These are phyloP conservation scores for Bergia sp. DNA, from an alignment of 92 coral and sea anemone genomes.

Conservation along the genomic window DNA sequence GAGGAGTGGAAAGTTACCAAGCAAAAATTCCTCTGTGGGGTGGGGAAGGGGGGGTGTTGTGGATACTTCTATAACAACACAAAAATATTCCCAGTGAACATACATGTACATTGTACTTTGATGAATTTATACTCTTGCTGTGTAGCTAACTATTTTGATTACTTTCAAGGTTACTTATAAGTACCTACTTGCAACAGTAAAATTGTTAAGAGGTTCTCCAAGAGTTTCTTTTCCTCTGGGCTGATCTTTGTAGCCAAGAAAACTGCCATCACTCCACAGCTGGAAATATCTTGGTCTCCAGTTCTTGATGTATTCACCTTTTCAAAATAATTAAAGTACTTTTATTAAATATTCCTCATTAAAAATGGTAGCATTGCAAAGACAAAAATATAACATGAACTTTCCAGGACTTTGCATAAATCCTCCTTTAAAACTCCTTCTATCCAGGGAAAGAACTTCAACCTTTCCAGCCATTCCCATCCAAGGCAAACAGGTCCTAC, in stretches of 20 bases:
- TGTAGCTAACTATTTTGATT: too few relatives aligned
- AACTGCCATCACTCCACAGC: constrained; percentile 98
- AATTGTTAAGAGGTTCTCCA: constrained; percentile 90
- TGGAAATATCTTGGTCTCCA: constrained; percentile 97
- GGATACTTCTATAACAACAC: too few relatives aligned
- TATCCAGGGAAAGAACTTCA: too few relatives aligned
- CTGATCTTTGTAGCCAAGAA: constrained; percentile 92
- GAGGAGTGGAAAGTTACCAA: too few relatives aligned
- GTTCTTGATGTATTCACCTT: constrained; percentile 96
- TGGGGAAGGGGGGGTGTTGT: too few relatives aligned
- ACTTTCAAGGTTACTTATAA: background rate
- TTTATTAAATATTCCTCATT: background rate
- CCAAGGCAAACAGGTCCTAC: background rate
- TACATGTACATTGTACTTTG: too few relatives aligned
- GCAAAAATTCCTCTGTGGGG: too few relatives aligned
- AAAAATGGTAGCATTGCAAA: background rate
- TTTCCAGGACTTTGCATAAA: background rate
- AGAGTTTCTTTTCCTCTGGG: constrained; percentile 70
- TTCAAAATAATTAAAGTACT: background rate
- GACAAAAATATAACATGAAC: background rate
- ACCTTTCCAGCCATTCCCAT: background rate
- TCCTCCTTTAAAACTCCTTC: too few relatives aligned
- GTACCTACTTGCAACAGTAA: constrained; percentile 86
- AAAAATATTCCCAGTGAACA: too few relatives aligned
- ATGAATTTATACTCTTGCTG: too few relatives aligned